A percentile compares a stretch with the other conserved stretches of the same genome.
Evolutionary conservation across 2,888 invertebrate genomes (phyloP).

Genomic region (Drosophila merina): DNA sequence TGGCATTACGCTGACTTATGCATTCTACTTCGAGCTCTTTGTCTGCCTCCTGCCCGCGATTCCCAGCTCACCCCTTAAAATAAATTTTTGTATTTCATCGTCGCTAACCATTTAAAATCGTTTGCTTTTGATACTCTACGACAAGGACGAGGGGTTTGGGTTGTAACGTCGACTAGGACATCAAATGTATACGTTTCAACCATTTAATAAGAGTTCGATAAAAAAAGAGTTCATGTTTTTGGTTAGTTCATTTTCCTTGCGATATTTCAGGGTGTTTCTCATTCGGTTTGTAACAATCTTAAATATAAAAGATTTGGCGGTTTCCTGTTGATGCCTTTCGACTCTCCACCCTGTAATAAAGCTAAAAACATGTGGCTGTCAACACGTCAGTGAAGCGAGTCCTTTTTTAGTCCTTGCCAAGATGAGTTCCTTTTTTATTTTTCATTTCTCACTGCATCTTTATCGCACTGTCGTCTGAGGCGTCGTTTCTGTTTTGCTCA

Average conservation of each 20-base stretch:
- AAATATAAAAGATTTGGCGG: constrained; percentile 10
- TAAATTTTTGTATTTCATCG: constrained; percentile 43
- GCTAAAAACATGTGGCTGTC: constrained; percentile 70
- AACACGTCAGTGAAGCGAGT: constrained; percentile 61
- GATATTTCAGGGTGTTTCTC: background rate
- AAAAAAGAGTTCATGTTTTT: too few species aligned
- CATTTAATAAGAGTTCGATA: too few species aligned
- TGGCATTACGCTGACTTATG: constrained; percentile 64
- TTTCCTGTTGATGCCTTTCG: constrained; percentile 20
- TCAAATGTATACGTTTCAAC: too few species aligned
- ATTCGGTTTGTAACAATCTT: background rate
- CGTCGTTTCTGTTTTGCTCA: constrained; percentile 78
- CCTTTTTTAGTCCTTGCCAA: background rate
- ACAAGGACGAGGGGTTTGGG: too few species aligned
- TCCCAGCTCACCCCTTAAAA: constrained; percentile 42
- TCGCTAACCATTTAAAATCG: constrained; percentile 53
- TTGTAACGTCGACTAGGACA: background rate
- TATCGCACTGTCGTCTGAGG: constrained; percentile 56
- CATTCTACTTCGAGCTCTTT: constrained; percentile 43
- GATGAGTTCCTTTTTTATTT: constrained; percentile 31
- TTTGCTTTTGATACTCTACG: constrained; percentile 40
- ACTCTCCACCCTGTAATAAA: constrained; percentile 14
- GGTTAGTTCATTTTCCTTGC: too few species aligned
- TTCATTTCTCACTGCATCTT: constrained; percentile 68
- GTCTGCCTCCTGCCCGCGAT: constrained; percentile 17